Percentiles rank a stretch among this genome's conserved stretches.
Evolutionary conservation across 2,113 vertebrate genomes (phyloP).

Genomic region (Rhynchomys soricoides): DNA sequence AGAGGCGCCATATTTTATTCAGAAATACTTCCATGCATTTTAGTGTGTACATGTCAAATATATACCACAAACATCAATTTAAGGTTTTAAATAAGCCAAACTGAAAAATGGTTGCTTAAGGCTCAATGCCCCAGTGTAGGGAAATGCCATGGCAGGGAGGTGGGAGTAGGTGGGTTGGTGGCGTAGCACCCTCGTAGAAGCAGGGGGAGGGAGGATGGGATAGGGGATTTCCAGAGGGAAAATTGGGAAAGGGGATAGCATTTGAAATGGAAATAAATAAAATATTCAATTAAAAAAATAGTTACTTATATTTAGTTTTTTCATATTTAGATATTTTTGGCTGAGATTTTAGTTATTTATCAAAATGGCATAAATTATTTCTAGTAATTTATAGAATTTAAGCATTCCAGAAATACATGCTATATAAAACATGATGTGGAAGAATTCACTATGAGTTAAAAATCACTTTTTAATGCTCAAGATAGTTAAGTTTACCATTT

Average conservation of each 20-base stretch:
- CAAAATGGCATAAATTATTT: not conserved
- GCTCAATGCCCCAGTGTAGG: too few species aligned
- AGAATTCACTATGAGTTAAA: not conserved
- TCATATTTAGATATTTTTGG: not conserved
- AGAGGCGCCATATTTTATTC: not conserved
- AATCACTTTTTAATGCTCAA: not conserved
- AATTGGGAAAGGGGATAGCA: too few species aligned
- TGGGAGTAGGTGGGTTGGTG: too few species aligned
- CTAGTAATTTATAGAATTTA: not conserved
- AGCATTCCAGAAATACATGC: not conserved
- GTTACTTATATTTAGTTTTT: not conserved
- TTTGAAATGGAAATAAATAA: too few species aligned
- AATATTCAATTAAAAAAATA: too few species aligned
- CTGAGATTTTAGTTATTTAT: conserved; percentile 10
- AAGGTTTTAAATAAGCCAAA: not conserved
- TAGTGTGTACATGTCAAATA: not conserved
- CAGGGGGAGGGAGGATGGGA: too few species aligned
- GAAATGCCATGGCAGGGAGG: too few species aligned
- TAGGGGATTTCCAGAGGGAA: too few species aligned
- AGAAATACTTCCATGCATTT: not conserved
- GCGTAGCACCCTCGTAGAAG: too few species aligned
- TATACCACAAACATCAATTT: not conserved
- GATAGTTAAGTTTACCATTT: conserved; percentile 4
- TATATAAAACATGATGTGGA: not conserved
- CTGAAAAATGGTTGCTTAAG: not conserved